A percentile compares a stretch with the other conserved stretches of the same genome.
These are phyloP conservation scores for Allolobophora icterica DNA, from an alignment of 2,888 invertebrate genomes.

Conservation along the genomic window DNA sequence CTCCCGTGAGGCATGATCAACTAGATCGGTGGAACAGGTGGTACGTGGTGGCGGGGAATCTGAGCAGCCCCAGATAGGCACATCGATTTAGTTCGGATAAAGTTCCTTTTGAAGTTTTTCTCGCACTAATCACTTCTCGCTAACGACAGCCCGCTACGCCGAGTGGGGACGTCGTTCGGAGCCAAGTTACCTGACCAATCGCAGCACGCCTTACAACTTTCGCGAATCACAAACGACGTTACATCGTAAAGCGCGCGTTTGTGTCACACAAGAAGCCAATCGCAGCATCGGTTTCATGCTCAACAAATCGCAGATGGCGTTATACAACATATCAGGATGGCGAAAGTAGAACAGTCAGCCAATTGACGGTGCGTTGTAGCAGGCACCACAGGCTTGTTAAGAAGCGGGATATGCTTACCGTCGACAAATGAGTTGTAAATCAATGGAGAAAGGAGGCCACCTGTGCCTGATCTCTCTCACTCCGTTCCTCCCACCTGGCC, in stretches of 20 bases:
- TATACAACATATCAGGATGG: conserved; percentile 8
- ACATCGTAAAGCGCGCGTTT: not conserved
- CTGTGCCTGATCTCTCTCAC: not conserved
- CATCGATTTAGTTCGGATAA: conserved; percentile 17
- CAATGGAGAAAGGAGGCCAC: not conserved
- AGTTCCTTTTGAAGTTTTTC: conserved; percentile 17
- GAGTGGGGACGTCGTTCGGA: not conserved
- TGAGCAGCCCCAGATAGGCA: not conserved
- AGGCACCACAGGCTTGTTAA: not conserved
- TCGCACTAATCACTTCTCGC: conserved; percentile 17
- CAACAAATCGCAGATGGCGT: not conserved
- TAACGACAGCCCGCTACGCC: conserved; percentile 1
- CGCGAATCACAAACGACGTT: not conserved
- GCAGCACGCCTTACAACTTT: not conserved
- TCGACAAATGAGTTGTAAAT: conserved; percentile 17
- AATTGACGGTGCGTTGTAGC: not conserved
- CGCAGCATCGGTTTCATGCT: conserved; percentile 5
- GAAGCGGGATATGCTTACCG: not conserved
- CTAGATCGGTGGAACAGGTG: not conserved
- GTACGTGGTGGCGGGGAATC: conserved; percentile 20
- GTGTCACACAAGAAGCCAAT: not conserved
- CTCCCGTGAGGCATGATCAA: conserved; percentile 7
- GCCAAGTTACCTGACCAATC: not conserved
- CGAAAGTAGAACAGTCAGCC: not conserved
- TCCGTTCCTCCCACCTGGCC: not conserved